phyloP scores from a whole-genome alignment of 2,113 vertebrate species.

The Vidua macroura region DNA sequence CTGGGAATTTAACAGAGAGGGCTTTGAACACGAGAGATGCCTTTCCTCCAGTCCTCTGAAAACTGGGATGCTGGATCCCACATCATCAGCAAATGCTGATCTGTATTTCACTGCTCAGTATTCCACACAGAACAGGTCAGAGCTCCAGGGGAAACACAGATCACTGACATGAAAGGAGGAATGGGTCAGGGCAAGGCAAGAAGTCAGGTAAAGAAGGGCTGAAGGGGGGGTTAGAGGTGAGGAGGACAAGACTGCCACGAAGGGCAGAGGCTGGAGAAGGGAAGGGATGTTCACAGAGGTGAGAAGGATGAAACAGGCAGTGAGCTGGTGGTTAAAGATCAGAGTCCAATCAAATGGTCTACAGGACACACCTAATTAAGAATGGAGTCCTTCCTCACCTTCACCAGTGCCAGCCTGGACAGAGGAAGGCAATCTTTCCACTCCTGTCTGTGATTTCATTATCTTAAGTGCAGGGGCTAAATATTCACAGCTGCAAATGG shows the following conservation, averaged over 20 bases:
- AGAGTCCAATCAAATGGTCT: background rate
- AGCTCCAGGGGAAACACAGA: background rate
- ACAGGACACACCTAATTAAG: background rate
- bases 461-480: constrained; percentile 40
- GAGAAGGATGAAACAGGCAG: background rate
- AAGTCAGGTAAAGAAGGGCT: background rate
- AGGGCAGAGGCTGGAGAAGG: background rate
- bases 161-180: background rate
- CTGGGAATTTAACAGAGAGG: background rate
- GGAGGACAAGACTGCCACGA: background rate
- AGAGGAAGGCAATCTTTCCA: background rate
- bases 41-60: background rate
- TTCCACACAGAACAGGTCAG: background rate
- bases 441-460: constrained; percentile 21
- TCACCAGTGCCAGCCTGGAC: background rate
- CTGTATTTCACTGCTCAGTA: background rate
- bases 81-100: background rate
- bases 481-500: constrained; percentile 45
- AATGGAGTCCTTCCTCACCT: background rate
- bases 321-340: fast-evolving
- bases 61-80: background rate
- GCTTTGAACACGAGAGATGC: fast-evolving
- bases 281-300: background rate
- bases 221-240: background rate
- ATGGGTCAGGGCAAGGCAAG: background rate